Evolutionary conservation across 2,888 invertebrate species (phyloP).

Genomic region (Philaethria dido): DNA sequence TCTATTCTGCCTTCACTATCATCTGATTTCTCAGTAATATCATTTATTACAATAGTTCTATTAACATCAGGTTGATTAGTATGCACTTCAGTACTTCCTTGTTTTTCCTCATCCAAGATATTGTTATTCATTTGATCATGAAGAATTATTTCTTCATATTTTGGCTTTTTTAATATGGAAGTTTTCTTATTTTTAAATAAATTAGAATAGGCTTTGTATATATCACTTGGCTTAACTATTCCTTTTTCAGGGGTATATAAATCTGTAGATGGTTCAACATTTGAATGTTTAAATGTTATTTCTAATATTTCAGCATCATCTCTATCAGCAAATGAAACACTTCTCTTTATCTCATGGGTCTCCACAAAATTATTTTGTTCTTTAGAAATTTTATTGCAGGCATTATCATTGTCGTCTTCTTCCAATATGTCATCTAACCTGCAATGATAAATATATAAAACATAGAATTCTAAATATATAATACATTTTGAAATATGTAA

Average conservation of each 20-base stretch:
- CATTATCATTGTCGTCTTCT: conserved; percentile 51
- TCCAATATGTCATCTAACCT: conserved; percentile 64
- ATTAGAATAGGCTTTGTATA: conserved; percentile 64
- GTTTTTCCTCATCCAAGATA: not conserved
- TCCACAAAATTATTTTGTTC: not conserved
- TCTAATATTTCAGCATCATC: conserved; percentile 67
- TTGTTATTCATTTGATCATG: conserved; percentile 19
- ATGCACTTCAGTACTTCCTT: conserved; percentile 24
- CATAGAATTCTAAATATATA: too few relatives aligned
- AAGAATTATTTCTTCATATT: conserved; percentile 49
- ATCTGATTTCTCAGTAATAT: conserved; percentile 62
- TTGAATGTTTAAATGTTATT: conserved; percentile 67
- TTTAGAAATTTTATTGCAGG: conserved; percentile 1
- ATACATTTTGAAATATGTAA: too few relatives aligned
- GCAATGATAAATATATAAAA: conserved; percentile 36
- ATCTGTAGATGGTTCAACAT: conserved; percentile 52
- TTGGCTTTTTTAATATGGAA: conserved; percentile 73
- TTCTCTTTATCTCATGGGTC: conserved; percentile 46
- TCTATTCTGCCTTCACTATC: conserved; percentile 48
- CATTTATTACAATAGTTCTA: conserved; percentile 62
- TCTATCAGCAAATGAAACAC: conserved; percentile 72
- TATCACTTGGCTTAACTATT: conserved; percentile 73
- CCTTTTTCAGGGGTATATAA: conserved; percentile 60
- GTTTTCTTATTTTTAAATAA: conserved; percentile 57
- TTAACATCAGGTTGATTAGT: conserved; percentile 20